Base-by-base conservation (phyloP, 2,888 invertebrate species). In the Rhimphoctona megacephalus region DNA sequence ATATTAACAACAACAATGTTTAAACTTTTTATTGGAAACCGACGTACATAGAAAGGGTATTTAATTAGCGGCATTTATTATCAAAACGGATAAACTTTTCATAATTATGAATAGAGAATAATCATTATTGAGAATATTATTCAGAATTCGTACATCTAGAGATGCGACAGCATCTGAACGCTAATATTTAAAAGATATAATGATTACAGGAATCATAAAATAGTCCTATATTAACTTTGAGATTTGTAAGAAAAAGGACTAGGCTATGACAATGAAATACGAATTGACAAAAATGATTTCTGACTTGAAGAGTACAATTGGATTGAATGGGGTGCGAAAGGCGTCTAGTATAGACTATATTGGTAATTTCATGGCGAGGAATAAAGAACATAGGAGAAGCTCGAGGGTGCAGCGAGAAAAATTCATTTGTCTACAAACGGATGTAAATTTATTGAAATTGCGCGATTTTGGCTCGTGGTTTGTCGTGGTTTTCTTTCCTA, bases 361-460 rank as follows among this genome's bases (percentile, higher is more conserved):
- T 33, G 3, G 57, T 22, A n/a, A 33, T 54, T 30, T 30, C 39
- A 52, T 36, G 33, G 86, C 72, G 33, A 22, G 49, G 64, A 86
- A 87, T 61, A 49, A 33, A 33, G 52, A n/a, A n/a, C 33, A 46
- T 57, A 19, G 49, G n/a, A 25, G 81, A 57, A 87, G 85, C n/a
- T 66, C 81, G 79, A 83, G 89, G 83, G 79, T 69, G 52, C 67
- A 66, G 84, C 33, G 61, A 46, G 82, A 88, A 73, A 87, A 87
- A 86, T 88, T 86, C 81, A 87, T 86, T 87, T 83, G 81, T 82
- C 85, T 83, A 87, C 88, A 87, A 93, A 93, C 93, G 93, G 93
- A 93, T 93, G 93, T 93, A 93, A 93, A 93, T 93, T 93, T 93
- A 93, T 93, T 93, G 92, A 93, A 93, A 93, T 93, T 92, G 92